Evolutionary conservation across 2,888 invertebrate species (phyloP).

Genomic region (Tetranychus piercei): DNA sequence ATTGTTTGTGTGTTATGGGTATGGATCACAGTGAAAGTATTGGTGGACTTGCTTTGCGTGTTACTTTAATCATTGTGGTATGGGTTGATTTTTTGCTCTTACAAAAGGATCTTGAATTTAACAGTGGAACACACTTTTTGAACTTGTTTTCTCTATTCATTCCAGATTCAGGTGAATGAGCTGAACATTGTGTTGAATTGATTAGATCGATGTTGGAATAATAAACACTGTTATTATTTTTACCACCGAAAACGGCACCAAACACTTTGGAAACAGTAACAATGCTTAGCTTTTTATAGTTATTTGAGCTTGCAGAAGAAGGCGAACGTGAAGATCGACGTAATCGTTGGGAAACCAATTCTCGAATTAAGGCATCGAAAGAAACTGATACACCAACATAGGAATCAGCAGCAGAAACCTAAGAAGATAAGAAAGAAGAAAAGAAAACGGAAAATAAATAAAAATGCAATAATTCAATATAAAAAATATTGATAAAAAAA

Average conservation of each 20-base stretch:
- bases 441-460: neutral
- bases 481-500: neutral
- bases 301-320: neutral
- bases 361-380: slow-evolving; percentile 49
- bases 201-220: neutral
- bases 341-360: slow-evolving; percentile 29
- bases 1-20: neutral
- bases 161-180: too few relatives aligned
- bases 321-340: slow-evolving; percentile 15
- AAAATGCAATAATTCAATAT: neutral
- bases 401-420: slow-evolving; percentile 63
- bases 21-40: slow-evolving; percentile 2
- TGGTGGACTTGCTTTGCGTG: slow-evolving; percentile 2
- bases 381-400: slow-evolving; percentile 52
- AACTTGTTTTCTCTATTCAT: neutral
- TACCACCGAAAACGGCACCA: slow-evolving; percentile 24
- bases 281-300: slow-evolving; percentile 22
- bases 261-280: slow-evolving; percentile 22
- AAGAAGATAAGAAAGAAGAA: slow-evolving; percentile 36
- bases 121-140: neutral
- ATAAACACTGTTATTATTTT: slow-evolving; percentile 15
- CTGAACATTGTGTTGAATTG: too few relatives aligned
- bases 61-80: slow-evolving; percentile 6
- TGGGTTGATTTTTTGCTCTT: neutral
- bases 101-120: neutral